phyloP scores from a whole-genome alignment of 2,113 vertebrate species.

The Rostratula benghalensis region DNA sequence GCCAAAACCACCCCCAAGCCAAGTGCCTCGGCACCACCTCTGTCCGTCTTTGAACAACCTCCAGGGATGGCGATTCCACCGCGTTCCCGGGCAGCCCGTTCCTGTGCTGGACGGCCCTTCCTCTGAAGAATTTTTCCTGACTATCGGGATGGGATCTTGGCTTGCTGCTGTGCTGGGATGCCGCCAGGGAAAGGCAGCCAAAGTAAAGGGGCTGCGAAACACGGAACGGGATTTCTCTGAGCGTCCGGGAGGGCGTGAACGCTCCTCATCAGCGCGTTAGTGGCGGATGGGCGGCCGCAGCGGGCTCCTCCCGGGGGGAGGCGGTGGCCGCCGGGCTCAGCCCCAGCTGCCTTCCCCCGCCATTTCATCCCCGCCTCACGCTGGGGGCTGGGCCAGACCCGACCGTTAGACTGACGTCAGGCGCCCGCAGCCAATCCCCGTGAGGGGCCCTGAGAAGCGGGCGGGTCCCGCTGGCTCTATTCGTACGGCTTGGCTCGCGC shows the following conservation, averaged over 20 bases:
- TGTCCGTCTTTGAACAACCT: background rate
- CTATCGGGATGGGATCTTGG: background rate
- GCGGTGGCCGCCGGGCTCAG: background rate
- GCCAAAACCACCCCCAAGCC: background rate
- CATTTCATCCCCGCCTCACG: rapidly evolving
- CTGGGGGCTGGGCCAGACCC: no score
- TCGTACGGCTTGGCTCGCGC: rapidly evolving
- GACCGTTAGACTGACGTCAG: rapidly evolving
- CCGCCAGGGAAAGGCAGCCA: background rate
- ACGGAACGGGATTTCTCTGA: background rate
- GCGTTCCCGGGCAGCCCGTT: background rate
- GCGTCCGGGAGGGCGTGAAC: no score
- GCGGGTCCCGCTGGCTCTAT: rapidly evolving
- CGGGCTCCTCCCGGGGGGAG: background rate
- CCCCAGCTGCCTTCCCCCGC: no score
- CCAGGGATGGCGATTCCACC: background rate
- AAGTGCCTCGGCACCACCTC: background rate
- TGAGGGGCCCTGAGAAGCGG: rapidly evolving
- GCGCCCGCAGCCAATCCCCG: background rate
- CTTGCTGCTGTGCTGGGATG: background rate
- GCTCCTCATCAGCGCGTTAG: background rate
- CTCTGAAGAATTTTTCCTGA: background rate
- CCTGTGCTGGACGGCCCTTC: background rate
- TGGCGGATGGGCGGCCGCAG: background rate
- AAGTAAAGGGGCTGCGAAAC: background rate